Evolutionary conservation across 2,888 invertebrate species (phyloP).

Genomic region (Lymantria monacha): DNA sequence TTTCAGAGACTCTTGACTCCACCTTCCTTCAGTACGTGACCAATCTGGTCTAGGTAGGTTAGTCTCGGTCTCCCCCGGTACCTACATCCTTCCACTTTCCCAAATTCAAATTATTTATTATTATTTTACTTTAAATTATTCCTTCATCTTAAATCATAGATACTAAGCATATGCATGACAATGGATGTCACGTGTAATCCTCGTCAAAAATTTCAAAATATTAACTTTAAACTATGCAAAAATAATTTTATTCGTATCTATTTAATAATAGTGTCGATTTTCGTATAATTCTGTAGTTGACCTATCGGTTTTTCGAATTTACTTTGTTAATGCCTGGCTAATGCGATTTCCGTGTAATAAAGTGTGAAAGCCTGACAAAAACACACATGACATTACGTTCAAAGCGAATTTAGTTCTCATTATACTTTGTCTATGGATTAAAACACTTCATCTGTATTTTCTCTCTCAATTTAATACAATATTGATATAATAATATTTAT

Average conservation of each 20-base stretch:
- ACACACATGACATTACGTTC: slow-evolving; percentile 2
- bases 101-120: too few species aligned
- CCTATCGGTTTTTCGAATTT: not conserved
- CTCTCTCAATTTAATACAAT: too few species aligned
- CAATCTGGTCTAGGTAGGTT: too few species aligned
- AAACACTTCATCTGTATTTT: not conserved
- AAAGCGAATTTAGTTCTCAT: slow-evolving; percentile 22
- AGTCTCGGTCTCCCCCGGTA: too few species aligned
- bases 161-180: too few species aligned
- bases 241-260: not conserved
- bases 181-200: not conserved
- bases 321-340: not conserved
- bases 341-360: slow-evolving; percentile 22
- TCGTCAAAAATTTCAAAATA: not conserved
- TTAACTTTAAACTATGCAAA: not conserved
- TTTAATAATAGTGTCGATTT: not conserved
- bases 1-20: too few species aligned
- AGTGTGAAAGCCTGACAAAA: slow-evolving; percentile 28
- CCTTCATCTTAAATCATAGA: too few species aligned
- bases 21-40: too few species aligned
- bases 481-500: too few species aligned
- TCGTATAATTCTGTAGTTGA: not conserved
- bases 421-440: slow-evolving; percentile 7
- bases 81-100: too few species aligned
- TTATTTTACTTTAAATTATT: too few species aligned